These are phyloP conservation scores for Rosalia funebris DNA, from an alignment of 2,888 invertebrate genomes.

Conservation along the genomic window DNA sequence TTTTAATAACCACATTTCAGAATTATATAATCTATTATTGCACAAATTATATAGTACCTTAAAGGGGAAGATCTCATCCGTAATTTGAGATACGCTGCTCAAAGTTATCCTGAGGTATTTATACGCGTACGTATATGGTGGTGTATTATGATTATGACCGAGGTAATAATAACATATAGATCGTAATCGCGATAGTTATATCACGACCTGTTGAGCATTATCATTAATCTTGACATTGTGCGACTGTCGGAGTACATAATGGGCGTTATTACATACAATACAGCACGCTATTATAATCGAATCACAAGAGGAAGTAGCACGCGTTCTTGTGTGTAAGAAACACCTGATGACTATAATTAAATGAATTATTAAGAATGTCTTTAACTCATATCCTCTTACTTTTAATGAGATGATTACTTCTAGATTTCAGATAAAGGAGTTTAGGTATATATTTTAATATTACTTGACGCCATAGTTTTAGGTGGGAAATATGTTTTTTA, in stretches of 20 bases:
- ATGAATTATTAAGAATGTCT: constrained; percentile 15
- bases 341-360: constrained; percentile 26
- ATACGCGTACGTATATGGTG: not conserved
- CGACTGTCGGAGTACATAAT: constrained; percentile 42
- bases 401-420: too few species aligned
- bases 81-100: too few species aligned
- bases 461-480: too few species aligned
- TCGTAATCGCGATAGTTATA: constrained; percentile 28
- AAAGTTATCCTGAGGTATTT: too few species aligned
- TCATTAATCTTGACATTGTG: constrained; percentile 42
- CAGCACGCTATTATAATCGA: constrained; percentile 44
- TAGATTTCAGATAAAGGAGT: too few species aligned
- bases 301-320: constrained; percentile 42
- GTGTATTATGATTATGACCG: constrained; percentile 20
- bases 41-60: too few species aligned
- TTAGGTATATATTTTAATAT: too few species aligned
- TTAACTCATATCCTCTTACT: not conserved
- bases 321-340: constrained; percentile 14
- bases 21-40: too few species aligned
- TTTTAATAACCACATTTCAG: too few species aligned
- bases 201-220: constrained; percentile 33
- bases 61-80: too few species aligned
- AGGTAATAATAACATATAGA: constrained; percentile 29
- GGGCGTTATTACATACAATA: constrained; percentile 41
- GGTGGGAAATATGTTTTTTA: too few species aligned